Base-by-base conservation (phyloP, 2,113 vertebrate species). In the Halichoeres trimaculatus region DNA sequence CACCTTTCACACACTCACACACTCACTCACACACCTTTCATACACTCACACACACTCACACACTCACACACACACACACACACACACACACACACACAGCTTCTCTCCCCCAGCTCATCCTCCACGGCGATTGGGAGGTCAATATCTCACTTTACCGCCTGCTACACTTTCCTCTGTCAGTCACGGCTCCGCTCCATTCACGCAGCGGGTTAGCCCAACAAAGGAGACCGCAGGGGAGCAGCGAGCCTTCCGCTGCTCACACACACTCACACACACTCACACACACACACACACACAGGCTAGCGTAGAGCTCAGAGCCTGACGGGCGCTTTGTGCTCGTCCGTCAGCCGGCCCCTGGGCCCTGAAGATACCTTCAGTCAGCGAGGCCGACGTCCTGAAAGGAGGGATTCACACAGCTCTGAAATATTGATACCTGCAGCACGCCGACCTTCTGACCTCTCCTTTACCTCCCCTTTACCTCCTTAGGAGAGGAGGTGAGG, bases 281-380 rank as follows among this genome's bases (percentile, higher is more conserved):
- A 64, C 60, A 43, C 53, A 35, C 56, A 38, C 59, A 62, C 72
- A 60, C 55, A 40, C 78, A 80, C 78, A 35, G 83, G 78, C 66
- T n/a, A 45, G 10, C 22, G 64, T 35, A 65, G 85, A 69, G 89
- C 83, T 88, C 75, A 50, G 81, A 76, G 61, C 86, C 76, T 92
- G 80, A 93, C 90, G 95, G 93, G 93, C 84, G 94, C 90, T 97
- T 96, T 97, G 95, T 97, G 95, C 95, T 94, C 93, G 85, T 95
- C 96, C 95, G 91, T 98, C 96, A 98, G 91, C 95, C 95, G 86
- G 95, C 91, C 92, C 95, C 95, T 94, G 80, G 94, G 94, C 94
- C 95, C 95, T 91, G 96, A 96, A 96, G 96, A 96, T 95, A 93
- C 94, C 93, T 94, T 96, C 95, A 94, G 93, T 96, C 95, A 95